A percentile compares a stretch with the other conserved stretches of the same genome.
Evolutionary conservation across 2,888 invertebrate species (phyloP).

Genomic region (Habrosyne pyritoides): DNA sequence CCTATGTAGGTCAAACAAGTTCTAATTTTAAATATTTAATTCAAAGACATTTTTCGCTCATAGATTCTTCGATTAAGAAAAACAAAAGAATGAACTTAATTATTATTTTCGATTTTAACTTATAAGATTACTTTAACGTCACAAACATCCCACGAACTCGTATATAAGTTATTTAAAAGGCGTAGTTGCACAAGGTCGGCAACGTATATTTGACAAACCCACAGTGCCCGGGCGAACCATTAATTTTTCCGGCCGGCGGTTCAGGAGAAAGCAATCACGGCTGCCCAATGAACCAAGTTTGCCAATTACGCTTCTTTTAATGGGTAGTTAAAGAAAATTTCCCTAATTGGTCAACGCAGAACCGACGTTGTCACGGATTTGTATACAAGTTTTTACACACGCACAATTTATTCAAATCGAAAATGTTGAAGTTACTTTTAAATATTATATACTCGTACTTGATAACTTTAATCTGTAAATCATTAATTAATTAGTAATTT

Average conservation of each 20-base stretch:
- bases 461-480: not conserved
- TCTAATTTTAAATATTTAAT: too few species aligned
- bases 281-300: slow-evolving; percentile 72
- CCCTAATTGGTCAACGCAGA: slow-evolving; percentile 60
- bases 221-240: slow-evolving; percentile 56
- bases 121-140: not conserved
- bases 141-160: slow-evolving; percentile 16
- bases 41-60: too few species aligned
- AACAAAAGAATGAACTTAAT: too few species aligned
- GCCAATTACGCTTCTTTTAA: slow-evolving; percentile 73
- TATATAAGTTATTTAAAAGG: slow-evolving; percentile 40
- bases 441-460: not conserved
- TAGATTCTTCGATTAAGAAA: too few species aligned
- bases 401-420: slow-evolving; percentile 7
- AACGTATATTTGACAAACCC: slow-evolving; percentile 46
- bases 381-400: slow-evolving; percentile 21
- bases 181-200: slow-evolving; percentile 34
- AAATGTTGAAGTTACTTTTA: not conserved
- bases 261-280: slow-evolving; percentile 67
- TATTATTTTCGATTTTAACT: too few species aligned
- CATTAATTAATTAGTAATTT: slow-evolving; percentile 2
- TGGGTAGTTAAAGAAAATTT: slow-evolving; percentile 67
- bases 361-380: slow-evolving; percentile 46
- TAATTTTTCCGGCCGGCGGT: slow-evolving; percentile 61
- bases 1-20: too few species aligned